These are phyloP conservation scores for Ferrisia virgata DNA, from an alignment of 2,888 invertebrate species.

Conservation along the genomic window DNA sequence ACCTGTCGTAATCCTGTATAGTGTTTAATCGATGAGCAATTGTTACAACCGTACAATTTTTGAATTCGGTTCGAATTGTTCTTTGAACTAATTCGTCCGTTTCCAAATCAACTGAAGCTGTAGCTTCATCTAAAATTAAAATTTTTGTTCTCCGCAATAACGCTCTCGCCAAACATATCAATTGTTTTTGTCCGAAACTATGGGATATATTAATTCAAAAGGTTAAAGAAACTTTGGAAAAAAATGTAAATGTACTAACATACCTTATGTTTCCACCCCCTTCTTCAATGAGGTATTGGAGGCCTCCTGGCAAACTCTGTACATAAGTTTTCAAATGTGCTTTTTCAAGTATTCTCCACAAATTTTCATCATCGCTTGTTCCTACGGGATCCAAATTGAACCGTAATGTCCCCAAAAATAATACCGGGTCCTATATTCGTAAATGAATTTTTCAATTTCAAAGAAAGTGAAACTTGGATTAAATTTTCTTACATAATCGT, in stretches of 20 bases:
- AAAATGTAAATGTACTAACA: not conserved
- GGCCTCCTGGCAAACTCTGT: conserved; percentile 68
- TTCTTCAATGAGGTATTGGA: conserved; percentile 81
- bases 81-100: conserved; percentile 85
- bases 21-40: conserved; percentile 93
- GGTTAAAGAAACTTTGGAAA: not conserved
- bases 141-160: conserved; percentile 81
- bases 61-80: conserved; percentile 84
- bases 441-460: not conserved
- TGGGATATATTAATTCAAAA: conserved; percentile 51
- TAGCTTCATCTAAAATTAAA: conserved; percentile 81
- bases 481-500: conserved; percentile 73
- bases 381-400: conserved; percentile 91
- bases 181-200: conserved; percentile 84
- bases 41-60: conserved; percentile 81
- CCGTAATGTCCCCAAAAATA: conserved; percentile 87
- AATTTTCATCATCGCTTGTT: conserved; percentile 70
- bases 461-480: not conserved
- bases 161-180: conserved; percentile 80
- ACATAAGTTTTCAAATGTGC: conserved; percentile 86
- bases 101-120: conserved; percentile 85
- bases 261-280: conserved; percentile 76
- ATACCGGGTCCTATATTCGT: conserved; percentile 75
- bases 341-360: conserved; percentile 85
- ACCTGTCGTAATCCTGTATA: conserved; percentile 80